Evolutionary conservation across 2,888 invertebrate genomes (phyloP).

Genomic region (Odontocolon sp.): DNA sequence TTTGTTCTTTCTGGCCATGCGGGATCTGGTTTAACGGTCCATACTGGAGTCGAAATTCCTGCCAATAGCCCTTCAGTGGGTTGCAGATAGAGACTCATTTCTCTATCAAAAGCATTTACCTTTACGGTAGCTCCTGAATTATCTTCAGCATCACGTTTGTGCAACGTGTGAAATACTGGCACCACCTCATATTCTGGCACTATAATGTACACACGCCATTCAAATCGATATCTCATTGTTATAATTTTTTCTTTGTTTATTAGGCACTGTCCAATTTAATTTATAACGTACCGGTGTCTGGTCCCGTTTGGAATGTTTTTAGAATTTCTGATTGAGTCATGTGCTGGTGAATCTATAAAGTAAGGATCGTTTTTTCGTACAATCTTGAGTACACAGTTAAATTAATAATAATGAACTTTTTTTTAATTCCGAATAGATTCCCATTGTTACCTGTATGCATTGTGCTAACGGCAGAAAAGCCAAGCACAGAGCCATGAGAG

Average conservation of each 20-base stretch:
- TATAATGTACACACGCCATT: slow-evolving; percentile 54
- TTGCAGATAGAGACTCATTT: slow-evolving; percentile 68
- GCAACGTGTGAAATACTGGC: slow-evolving; percentile 63
- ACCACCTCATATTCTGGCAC: slow-evolving; percentile 74
- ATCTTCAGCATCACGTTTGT: slow-evolving; percentile 2
- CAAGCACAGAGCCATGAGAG: not conserved
- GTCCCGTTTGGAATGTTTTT: slow-evolving; percentile 64
- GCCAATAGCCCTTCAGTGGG: slow-evolving; percentile 72
- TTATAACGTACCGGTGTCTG: slow-evolving; percentile 61
- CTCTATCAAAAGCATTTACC: slow-evolving; percentile 65
- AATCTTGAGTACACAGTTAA: too few relatives aligned
- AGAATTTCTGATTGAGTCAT: slow-evolving; percentile 70
- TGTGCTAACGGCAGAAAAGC: slow-evolving; percentile 5
- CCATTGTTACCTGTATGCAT: slow-evolving; percentile 16
- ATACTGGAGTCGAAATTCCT: slow-evolving; percentile 69
- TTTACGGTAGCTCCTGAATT: slow-evolving; percentile 55
- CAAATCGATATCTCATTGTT: not conserved
- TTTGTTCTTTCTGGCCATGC: slow-evolving; percentile 61
- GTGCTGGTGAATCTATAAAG: slow-evolving; percentile 67
- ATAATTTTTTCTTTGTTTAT: not conserved
- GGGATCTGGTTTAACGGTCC: slow-evolving; percentile 64
- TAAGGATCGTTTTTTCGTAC: not conserved
- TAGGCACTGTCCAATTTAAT: not conserved
- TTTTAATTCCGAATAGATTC: too few relatives aligned
- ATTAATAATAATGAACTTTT: too few relatives aligned